Conservation (phyloP, 2,113 vertebrate genomes). For the Nesospiza acunhae region DNA sequence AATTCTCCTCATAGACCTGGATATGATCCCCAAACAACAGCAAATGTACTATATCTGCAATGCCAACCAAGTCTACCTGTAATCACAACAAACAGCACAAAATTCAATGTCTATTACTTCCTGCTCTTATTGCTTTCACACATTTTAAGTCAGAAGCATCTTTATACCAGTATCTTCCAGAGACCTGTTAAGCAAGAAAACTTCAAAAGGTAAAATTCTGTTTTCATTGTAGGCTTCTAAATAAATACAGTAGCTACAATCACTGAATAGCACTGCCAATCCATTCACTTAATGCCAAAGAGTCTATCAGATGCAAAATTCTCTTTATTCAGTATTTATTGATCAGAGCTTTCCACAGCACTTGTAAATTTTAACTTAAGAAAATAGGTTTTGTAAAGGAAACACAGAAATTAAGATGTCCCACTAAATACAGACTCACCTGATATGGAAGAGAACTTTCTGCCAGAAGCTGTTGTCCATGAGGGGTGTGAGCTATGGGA, state of each 20-base stretch:
- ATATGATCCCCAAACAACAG: constrained; percentile 77
- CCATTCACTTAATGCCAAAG: background rate
- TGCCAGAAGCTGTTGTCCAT: constrained; percentile 76
- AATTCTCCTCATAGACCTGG: constrained; percentile 68
- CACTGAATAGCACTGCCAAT: background rate
- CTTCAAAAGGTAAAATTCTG: background rate
- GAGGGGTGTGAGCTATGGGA: constrained; percentile 72
- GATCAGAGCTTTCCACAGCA: background rate
- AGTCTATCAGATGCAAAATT: background rate
- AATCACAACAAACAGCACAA: constrained; percentile 50
- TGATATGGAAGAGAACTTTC: constrained; percentile 77
- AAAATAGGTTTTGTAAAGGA: background rate
- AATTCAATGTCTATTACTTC: background rate
- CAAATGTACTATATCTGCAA: constrained; percentile 83
- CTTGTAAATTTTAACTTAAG: background rate
- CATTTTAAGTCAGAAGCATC: background rate
- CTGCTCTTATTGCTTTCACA: background rate
- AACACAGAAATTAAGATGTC: background rate
- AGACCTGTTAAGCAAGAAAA: background rate
- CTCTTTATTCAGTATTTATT: background rate
- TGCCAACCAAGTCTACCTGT: constrained; percentile 85
- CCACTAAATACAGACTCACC: constrained; percentile 66
- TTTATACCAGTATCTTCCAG: background rate
- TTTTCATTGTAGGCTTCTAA: background rate
- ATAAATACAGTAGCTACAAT: background rate